These are phyloP conservation scores for Rhagonycha fulva DNA, from an alignment of 2,888 invertebrate species.

Conservation along the genomic window DNA sequence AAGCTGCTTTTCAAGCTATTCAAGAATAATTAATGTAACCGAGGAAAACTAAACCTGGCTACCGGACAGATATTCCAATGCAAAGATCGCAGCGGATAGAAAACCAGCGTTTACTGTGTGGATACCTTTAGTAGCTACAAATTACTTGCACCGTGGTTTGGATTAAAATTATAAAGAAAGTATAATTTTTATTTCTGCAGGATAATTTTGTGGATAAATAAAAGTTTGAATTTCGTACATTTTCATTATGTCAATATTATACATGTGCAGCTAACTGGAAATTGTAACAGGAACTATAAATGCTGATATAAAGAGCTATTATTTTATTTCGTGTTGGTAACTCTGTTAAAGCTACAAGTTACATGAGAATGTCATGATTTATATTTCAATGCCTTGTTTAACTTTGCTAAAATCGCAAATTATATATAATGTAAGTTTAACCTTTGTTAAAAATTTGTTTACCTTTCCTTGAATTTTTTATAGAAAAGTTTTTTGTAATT, in stretches of 20 bases:
- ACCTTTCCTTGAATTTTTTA: background rate
- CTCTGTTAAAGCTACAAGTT: slow-evolving; percentile 19
- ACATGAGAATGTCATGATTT: slow-evolving; percentile 5
- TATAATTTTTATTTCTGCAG: too few relatives aligned
- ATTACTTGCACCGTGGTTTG: too few relatives aligned
- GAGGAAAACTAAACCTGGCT: too few relatives aligned
- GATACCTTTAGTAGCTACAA: too few relatives aligned
- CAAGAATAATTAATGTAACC: too few relatives aligned
- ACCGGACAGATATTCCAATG: too few relatives aligned
- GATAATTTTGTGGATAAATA: too few relatives aligned
- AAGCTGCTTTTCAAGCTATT: too few relatives aligned
- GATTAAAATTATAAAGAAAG: too few relatives aligned
- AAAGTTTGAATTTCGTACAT: too few relatives aligned
- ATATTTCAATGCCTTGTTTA: slow-evolving; percentile 13
- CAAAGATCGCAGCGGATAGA: too few relatives aligned
- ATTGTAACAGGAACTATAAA: slow-evolving; percentile 15
- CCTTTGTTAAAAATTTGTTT: background rate
- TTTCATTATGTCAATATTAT: background rate
- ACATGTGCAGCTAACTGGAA: slow-evolving; percentile 9
- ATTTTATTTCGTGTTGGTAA: slow-evolving; percentile 21
- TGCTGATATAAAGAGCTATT: slow-evolving; percentile 16
- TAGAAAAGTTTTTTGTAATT: background rate
- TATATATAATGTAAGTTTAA: slow-evolving; percentile 12
- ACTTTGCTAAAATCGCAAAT: slow-evolving; percentile 12
- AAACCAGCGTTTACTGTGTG: too few relatives aligned